Evolutionary conservation across 2,113 vertebrate species (phyloP).

Genomic region (Tapirus terrestris): DNA sequence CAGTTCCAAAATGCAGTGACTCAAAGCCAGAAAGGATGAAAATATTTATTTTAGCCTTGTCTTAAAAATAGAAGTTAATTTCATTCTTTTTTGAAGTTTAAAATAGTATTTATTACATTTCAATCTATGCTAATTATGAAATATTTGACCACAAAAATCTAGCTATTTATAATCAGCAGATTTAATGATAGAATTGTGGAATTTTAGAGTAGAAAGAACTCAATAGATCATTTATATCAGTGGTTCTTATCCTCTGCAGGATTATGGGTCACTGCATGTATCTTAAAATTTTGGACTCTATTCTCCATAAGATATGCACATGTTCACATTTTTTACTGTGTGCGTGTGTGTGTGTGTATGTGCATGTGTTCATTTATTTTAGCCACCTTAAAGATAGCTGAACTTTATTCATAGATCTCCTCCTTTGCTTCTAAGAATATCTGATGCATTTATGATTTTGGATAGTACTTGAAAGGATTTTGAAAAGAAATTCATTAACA

Average conservation of each 20-base stretch:
- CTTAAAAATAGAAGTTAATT: constrained; percentile 58
- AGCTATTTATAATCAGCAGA: constrained; percentile 49
- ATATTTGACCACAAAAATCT: constrained; percentile 57
- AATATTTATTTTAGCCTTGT: constrained; percentile 51
- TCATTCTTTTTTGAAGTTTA: constrained; percentile 64
- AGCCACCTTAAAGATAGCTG: not conserved
- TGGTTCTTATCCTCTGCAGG: not conserved
- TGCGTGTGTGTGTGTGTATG: not conserved
- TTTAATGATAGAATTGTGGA: constrained; percentile 1
- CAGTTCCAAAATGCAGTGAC: constrained; percentile 48
- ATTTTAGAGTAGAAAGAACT: not conserved
- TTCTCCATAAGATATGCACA: not conserved
- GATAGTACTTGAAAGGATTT: not conserved
- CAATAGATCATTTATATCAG: not conserved
- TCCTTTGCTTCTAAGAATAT: not conserved
- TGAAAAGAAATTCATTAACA: constrained; percentile 23
- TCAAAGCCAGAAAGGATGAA: constrained; percentile 51
- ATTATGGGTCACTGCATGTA: not conserved
- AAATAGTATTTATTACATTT: constrained; percentile 55
- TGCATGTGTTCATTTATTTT: not conserved
- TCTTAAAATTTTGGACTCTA: not conserved
- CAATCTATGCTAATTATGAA: constrained; percentile 60
- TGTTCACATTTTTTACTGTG: not conserved
- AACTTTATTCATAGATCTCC: not conserved
- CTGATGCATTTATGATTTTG: not conserved